Percentiles rank a stretch among this genome's conserved stretches.
Evolutionary conservation across 2,113 vertebrate species (phyloP).

Genomic region (Nyctereutes procyonoides): DNA sequence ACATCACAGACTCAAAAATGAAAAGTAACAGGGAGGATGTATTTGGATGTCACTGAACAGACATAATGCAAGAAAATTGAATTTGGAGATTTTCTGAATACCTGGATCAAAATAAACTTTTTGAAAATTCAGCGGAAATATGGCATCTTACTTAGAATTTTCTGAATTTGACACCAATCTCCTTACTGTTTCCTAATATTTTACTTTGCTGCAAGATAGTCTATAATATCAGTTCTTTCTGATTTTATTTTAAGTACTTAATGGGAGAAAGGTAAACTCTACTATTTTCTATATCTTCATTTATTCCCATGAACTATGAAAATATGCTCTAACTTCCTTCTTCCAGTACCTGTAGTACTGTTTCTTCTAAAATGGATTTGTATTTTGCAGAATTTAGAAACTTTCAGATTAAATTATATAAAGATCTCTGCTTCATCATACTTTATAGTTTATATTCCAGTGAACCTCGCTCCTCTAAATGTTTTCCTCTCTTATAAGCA

Average conservation of each 20-base stretch:
- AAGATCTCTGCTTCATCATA: neutral
- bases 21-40: neutral
- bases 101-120: neutral
- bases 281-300: neutral
- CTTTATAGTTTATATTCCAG: neutral
- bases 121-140: neutral
- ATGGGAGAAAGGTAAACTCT: neutral
- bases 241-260: neutral
- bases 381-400: slow-evolving; percentile 39
- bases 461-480: neutral
- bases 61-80: neutral
- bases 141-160: neutral
- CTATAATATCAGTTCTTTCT: neutral
- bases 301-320: neutral
- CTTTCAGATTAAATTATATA: neutral
- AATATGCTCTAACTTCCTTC: neutral
- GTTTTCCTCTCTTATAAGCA: neutral
- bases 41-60: neutral
- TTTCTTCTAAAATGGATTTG: slow-evolving; percentile 14
- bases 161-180: neutral
- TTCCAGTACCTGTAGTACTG: neutral
- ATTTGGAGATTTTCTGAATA: neutral
- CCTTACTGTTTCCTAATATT: neutral
- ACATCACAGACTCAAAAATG: slow-evolving; percentile 1
- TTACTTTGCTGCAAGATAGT: neutral